These are phyloP conservation scores for Esox lucius DNA, from an alignment of 2,797 vertebrate genomes.

Conservation along the genomic window DNA sequence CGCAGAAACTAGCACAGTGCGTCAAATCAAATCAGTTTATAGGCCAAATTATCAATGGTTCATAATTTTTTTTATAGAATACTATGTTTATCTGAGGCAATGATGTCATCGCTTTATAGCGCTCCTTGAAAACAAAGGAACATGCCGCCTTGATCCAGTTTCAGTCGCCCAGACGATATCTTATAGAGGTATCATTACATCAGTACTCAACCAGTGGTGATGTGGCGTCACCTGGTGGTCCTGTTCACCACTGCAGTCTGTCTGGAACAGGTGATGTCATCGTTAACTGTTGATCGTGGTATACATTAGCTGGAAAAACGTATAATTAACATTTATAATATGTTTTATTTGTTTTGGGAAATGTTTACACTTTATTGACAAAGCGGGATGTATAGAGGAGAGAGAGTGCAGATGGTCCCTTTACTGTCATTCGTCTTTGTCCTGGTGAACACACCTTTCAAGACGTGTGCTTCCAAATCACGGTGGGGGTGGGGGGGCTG, in stretches of 20 bases:
- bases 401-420: not conserved
- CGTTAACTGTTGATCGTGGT: constrained; percentile 64
- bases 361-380: no score
- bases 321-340: no score
- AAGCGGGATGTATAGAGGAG: no score
- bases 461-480: not conserved
- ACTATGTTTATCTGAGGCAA: constrained; percentile 24
- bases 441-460: not conserved
- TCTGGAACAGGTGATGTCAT: constrained; percentile 68
- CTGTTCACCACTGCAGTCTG: not conserved
- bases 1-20: not conserved
- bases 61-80: not conserved
- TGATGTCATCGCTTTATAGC: constrained; percentile 58
- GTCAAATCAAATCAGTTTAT: not conserved
- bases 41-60: not conserved
- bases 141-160: constrained; percentile 51
- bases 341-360: no score
- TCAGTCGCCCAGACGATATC: constrained; percentile 17
- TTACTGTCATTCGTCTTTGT: not conserved
- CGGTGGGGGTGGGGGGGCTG: not conserved
- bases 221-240: constrained; percentile 63
- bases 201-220: not conserved
- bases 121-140: constrained; percentile 68
- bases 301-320: not conserved
- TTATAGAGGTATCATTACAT: not conserved